These are phyloP conservation scores for Numenius arquata DNA, from an alignment of 2,113 vertebrate species.

Conservation along the genomic window DNA sequence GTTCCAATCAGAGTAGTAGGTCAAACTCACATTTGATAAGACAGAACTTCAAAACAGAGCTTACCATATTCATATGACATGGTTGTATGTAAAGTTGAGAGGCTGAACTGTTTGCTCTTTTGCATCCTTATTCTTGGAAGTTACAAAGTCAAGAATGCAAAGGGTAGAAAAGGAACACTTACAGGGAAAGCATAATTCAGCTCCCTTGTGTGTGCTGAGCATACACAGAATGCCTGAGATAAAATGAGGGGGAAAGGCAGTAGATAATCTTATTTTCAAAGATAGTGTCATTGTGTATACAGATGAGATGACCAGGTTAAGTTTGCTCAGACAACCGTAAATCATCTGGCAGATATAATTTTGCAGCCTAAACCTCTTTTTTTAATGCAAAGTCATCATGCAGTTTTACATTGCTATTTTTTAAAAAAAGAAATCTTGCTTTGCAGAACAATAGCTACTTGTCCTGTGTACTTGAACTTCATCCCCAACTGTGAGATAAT, in stretches of 20 bases:
- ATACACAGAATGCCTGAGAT: not conserved
- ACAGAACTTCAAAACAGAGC: not conserved
- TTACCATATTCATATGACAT: not conserved
- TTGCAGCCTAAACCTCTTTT: not conserved
- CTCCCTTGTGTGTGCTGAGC: not conserved
- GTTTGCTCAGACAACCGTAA: not conserved
- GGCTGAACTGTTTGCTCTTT: not conserved
- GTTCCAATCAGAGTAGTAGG: not conserved
- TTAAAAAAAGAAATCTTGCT: not conserved
- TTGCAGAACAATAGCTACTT: not conserved
- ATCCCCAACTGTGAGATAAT: not conserved
- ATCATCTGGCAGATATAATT: not conserved
- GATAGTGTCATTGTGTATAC: not conserved
- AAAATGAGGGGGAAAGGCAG: not conserved
- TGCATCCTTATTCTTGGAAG: not conserved
- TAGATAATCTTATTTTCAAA: not conserved
- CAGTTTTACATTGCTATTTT: not conserved
- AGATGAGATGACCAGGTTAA: not conserved
- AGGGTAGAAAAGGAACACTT: not conserved
- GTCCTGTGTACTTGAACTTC: not conserved
- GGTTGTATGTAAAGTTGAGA: not conserved
- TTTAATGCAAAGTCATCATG: not conserved
- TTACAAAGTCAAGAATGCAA: not conserved
- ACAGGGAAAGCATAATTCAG: not conserved
- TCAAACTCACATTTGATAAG: accelerated